Base-by-base conservation (phyloP, 2,888 invertebrate genomes). In the Octodonta nipae region DNA sequence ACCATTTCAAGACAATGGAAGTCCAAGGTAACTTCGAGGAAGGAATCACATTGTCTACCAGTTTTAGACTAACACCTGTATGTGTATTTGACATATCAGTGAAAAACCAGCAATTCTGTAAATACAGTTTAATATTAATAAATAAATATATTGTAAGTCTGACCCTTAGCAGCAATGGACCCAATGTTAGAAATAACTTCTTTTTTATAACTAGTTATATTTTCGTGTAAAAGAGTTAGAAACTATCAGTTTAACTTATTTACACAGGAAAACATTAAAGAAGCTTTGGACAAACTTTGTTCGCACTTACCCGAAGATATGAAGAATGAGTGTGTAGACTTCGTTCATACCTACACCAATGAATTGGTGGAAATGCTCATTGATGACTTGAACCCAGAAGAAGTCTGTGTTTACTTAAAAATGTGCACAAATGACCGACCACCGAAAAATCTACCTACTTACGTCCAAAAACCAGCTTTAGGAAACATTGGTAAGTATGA, bases 341-440 rank as follows among this genome's bases (percentile, higher is more conserved):
- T 89, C 45, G 79, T 89, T 1, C 67, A 79, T 42, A 68, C 72
- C 0, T 88, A 88, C 60, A 74, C 79, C 5, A 69, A 76, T 28
- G 77, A 82, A 52, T 63, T 89, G 14, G 64, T 87, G 5, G 81
- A 87, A 45, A 76, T 82, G 75, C 54, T 89, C 8, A 59, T 83
- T 2, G 77, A 79, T 10, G 78, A 88, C 51, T 70, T 87, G 46
- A 70, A 71, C 30, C 73, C 81, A 1, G 67, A 76, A 46, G 79
- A 87, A 63, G 73, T 87, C 24, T 89, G 89, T 52, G 74, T 74
- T 1, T 78, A 73, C 47, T 60, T 88, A 35, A 77, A 81, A 50
- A 62, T 86, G 7, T 89, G 88, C 54, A 61, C 69, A 26, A 67
- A 71, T 45, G 52, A 64, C 30, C 47, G 61, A 52, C 54, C 70